A percentile compares a stretch with the other conserved stretches of the same genome.
phyloP scores from a whole-genome alignment of 2,888 invertebrate species.

The Ennomos quercinarius region DNA sequence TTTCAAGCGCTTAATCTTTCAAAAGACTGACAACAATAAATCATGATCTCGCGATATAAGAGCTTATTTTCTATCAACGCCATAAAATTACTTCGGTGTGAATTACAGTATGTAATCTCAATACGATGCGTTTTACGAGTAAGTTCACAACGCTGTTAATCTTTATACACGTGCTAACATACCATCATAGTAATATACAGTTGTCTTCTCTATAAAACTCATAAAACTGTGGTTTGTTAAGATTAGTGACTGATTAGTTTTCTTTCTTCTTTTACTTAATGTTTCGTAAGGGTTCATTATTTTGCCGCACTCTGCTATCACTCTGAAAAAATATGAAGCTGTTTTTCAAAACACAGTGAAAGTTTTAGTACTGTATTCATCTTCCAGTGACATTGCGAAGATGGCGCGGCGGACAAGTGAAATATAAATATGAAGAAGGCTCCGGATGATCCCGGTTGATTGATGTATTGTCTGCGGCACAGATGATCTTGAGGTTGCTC shows the following conservation, averaged over 20 bases:
- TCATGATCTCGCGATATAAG: slow-evolving; percentile 27
- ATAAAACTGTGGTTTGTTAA: no score
- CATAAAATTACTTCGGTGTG: background rate
- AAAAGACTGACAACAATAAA: slow-evolving; percentile 29
- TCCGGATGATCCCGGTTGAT: slow-evolving; percentile 27
- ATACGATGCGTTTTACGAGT: background rate
- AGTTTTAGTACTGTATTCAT: background rate
- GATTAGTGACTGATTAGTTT: no score
- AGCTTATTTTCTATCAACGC: slow-evolving; percentile 25
- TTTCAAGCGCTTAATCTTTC: slow-evolving; percentile 28
- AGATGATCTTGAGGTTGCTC: slow-evolving; percentile 4
- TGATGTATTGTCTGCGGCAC: slow-evolving; percentile 28
- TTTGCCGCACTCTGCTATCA: no score
- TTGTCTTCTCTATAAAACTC: no score
- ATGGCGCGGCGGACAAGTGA: slow-evolving; percentile 14
- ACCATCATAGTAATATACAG: no score
- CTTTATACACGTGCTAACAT: no score
- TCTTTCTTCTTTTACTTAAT: no score
- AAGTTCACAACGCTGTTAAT: no score
- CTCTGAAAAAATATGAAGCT: no score
- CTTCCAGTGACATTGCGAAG: slow-evolving; percentile 11
- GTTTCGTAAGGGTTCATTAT: no score
- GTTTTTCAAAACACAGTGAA: no score
- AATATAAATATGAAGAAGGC: slow-evolving; percentile 32
- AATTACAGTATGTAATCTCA: slow-evolving; percentile 7